Evolutionary conservation across 2,113 vertebrate species (phyloP), one percentile per base, ranked within the genome.

Genomic region (Pteruthius melanotis): DNA sequence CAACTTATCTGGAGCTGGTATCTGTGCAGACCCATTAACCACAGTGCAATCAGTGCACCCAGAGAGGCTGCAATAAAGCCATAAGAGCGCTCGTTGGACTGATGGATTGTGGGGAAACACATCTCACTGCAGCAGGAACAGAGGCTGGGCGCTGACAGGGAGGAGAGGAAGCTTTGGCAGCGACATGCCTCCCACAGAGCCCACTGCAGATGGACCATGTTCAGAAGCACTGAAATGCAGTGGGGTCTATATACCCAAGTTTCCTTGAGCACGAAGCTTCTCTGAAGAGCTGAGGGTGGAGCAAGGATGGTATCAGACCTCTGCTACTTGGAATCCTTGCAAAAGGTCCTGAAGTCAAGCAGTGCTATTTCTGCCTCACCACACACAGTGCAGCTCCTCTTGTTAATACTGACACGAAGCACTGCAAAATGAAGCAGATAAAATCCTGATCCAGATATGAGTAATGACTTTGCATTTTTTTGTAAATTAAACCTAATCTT

Each of bases 401-500:
- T 0, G 0, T 83, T 83, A 77, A 65, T 47, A 79, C 4, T 68
- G 83, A 84, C 86, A 76, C 0, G 3, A 57, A 92, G 63, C 87
- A 74, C 11, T 70, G 77, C 89, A 83, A 91, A 93, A 77, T 0
- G 11, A 93, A 97, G 89, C 91, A 87, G 94, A 95, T 93, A 93
- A 70, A 64, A 87, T 89, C 84, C 94, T 11, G 59, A 95, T 93
- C 91, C 83, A 85, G 86, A 90, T 83, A 97, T 89, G 93, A 97
- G 37, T 92, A 96, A 97, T 94, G 96, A 95, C 85, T 97, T 95
- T 2, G 56, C 92, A 83, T 89, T 92, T 95, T 92, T 83, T 95
- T 72, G 54, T 96, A 97, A 98, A 98, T 97, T 94, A 97, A 98
- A 97, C 92, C 96, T 97, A 97, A 98, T 98, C 96, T 98, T 95